A percentile compares a stretch with the other conserved stretches of the same genome.
These are phyloP conservation scores for Eira barbara DNA, from an alignment of 2,113 vertebrate genomes.

Conservation along the genomic window DNA sequence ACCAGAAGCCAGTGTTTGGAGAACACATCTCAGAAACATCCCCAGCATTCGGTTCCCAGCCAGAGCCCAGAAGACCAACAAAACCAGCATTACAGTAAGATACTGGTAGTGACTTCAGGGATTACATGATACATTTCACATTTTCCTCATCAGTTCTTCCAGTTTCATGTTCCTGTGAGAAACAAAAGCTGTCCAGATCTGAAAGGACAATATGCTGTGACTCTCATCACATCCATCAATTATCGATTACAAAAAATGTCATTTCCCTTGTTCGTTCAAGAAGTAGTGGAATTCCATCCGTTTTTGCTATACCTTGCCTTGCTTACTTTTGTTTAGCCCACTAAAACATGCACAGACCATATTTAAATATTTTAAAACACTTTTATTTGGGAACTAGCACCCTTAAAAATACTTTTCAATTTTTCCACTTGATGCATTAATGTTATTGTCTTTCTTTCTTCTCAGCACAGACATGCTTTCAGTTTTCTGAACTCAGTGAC, in stretches of 20 bases:
- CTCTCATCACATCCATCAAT: not conserved
- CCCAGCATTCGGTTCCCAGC: not conserved
- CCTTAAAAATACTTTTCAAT: not conserved
- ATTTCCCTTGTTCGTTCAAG: not conserved
- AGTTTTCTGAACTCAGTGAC: not conserved
- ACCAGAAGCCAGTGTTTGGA: not conserved
- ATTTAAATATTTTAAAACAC: conserved; percentile 15
- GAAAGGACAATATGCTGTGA: not conserved
- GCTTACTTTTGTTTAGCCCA: conserved; percentile 31
- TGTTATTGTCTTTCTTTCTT: not conserved
- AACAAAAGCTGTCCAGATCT: not conserved
- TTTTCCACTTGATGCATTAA: not conserved
- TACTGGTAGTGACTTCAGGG: not conserved
- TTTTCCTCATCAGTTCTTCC: not conserved
- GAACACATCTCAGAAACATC: not conserved
- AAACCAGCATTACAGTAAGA: not conserved
- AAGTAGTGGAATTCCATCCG: not conserved
- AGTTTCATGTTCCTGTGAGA: not conserved
- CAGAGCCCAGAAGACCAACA: not conserved
- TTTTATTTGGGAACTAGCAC: not conserved
- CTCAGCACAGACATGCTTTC: not conserved
- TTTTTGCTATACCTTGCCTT: not conserved
- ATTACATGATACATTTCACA: not conserved
- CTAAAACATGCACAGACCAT: not conserved
- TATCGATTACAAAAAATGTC: not conserved